phyloP scores from a whole-genome alignment of 1,140 invertebrate species.

The Periplaneta americana region DNA sequence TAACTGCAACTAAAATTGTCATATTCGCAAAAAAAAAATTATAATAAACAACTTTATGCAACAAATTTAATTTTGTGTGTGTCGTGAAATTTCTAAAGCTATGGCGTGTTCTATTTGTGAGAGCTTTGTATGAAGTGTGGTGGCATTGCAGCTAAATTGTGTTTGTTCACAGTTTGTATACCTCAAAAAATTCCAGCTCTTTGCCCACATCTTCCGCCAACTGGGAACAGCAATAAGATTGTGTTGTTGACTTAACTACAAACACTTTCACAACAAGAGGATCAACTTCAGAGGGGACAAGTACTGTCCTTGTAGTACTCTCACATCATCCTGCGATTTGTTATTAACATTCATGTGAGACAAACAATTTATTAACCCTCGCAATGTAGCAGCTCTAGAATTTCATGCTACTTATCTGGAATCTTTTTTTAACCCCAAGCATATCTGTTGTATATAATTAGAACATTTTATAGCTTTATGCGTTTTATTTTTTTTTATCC shows the following conservation, averaged over 20 bases:
- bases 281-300: conserved; percentile 23
- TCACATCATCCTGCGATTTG: not conserved
- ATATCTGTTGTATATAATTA: not conserved
- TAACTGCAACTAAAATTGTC: not conserved
- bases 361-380: too few relatives aligned
- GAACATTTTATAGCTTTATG: too few relatives aligned
- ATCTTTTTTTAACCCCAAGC: not conserved
- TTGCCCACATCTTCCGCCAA: conserved; percentile 43
- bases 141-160: not conserved
- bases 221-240: conserved; percentile 30
- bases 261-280: not conserved
- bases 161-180: conserved; percentile 21
- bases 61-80: not conserved
- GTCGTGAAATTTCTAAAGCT: not conserved
- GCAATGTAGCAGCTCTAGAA: too few relatives aligned
- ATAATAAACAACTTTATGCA: too few relatives aligned
- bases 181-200: conserved; percentile 36
- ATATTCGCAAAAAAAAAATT: not conserved
- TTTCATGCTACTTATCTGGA: not conserved
- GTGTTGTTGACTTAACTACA: not conserved
- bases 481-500: too few relatives aligned
- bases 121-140: conserved; percentile 1
- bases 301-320: not conserved
- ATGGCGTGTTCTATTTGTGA: conserved; percentile 8
- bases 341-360: not conserved